Conservation (phyloP, 1,140 invertebrate species). For the Homalodisca vitripennis region DNA sequence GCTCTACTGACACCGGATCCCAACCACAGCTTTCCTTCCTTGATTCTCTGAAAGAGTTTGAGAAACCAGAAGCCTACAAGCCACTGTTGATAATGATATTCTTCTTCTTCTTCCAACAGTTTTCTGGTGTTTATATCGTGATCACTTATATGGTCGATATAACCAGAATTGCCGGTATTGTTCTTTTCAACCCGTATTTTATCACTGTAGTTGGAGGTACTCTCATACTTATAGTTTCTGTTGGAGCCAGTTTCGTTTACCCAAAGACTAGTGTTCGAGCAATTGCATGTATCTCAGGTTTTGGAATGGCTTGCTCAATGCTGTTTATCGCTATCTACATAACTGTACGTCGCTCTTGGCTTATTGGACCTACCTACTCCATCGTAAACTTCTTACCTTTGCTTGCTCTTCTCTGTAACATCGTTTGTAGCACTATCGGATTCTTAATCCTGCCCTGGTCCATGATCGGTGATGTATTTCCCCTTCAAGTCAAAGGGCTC, state of each 20-base stretch:
- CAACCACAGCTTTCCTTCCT: conserved; percentile 1
- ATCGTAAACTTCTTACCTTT: conserved; percentile 50
- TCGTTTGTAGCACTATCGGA: conserved; percentile 55
- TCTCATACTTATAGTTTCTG: conserved; percentile 54
- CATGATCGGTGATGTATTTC: conserved; percentile 53
- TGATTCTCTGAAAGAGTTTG: conserved; percentile 35
- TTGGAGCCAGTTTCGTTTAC: conserved; percentile 51
- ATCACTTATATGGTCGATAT: conserved; percentile 67
- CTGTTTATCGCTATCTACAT: conserved; percentile 53
- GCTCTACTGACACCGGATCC: background rate
- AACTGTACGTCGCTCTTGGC: conserved; percentile 8
- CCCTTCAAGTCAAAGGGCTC: conserved; percentile 52
- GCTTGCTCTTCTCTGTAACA: conserved; percentile 53
- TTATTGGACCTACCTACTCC: background rate
- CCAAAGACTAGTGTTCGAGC: conserved; percentile 56
- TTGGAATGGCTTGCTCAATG: conserved; percentile 56
- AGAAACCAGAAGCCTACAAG: conserved; percentile 47
- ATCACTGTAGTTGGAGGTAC: conserved; percentile 51
- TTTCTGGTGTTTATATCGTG: conserved; percentile 61
- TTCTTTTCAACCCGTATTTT: conserved; percentile 44
- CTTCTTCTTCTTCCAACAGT: conserved; percentile 58
- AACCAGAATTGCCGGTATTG: conserved; percentile 52
- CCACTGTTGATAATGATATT: conserved; percentile 53
- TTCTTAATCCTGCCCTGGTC: conserved; percentile 64
- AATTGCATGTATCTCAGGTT: conserved; percentile 53